Evolutionary conservation across 2,113 vertebrate species (phyloP).

Genomic region (Plotosus lineatus): DNA sequence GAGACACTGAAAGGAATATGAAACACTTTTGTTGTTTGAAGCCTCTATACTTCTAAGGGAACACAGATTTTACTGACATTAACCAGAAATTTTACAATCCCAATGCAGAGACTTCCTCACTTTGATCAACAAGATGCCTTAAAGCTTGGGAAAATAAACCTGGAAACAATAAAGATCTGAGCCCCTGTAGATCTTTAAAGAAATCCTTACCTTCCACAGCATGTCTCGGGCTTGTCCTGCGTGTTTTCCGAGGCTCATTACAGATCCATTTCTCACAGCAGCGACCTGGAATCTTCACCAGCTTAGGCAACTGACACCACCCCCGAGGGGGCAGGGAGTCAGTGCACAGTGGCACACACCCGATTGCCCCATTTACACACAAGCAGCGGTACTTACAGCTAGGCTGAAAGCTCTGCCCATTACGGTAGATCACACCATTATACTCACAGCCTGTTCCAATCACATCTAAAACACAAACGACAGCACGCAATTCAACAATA

Average conservation of each 20-base stretch:
- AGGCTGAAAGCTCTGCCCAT: slow-evolving; percentile 91
- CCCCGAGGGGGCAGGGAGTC: slow-evolving; percentile 85
- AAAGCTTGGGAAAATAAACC: background rate
- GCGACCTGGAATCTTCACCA: slow-evolving; percentile 80
- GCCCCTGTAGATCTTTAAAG: background rate
- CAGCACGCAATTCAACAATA: background rate
- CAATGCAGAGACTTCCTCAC: background rate
- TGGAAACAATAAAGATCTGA: background rate
- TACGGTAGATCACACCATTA: slow-evolving; percentile 88
- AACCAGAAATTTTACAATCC: background rate
- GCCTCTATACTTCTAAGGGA: background rate
- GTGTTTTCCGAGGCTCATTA: slow-evolving; percentile 81
- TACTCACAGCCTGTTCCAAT: slow-evolving; percentile 89
- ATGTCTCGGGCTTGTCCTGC: slow-evolving; percentile 83
- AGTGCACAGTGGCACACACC: slow-evolving; percentile 84
- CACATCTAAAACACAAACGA: slow-evolving; percentile 76
- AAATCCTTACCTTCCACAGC: slow-evolving; percentile 75
- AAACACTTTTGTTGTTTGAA: background rate
- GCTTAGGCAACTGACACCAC: slow-evolving; percentile 87
- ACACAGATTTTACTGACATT: background rate
- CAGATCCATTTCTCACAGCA: slow-evolving; percentile 96
- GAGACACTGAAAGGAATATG: slow-evolving; percentile 34
- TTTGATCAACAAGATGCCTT: background rate
- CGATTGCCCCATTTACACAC: slow-evolving; percentile 89
- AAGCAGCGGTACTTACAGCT: slow-evolving; percentile 96